Evolutionary conservation across 1,140 invertebrate species (phyloP), one percentile per base, ranked within the genome.

Genomic region (Hyphantria cunea): DNA sequence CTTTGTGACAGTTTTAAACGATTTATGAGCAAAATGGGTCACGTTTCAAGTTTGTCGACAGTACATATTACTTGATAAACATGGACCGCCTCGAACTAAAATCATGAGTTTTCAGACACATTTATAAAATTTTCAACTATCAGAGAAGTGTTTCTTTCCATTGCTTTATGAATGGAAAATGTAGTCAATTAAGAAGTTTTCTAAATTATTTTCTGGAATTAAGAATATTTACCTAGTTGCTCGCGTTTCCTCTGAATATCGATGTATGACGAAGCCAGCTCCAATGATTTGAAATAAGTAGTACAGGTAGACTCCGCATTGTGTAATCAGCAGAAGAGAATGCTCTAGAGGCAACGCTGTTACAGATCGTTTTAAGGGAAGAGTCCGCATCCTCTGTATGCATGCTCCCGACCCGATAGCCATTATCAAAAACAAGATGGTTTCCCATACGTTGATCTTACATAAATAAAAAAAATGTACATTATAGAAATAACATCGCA

Each of bases 301-400:
- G 79, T 95, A 96, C 8, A 95, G 88, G 73, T 95, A 95, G 4
- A 94, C 92, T 2, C 95, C 95, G 32, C 92, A 93, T 70, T 95
- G 93, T 4, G 94, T 94, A 14, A 95, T 92, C 13, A 95, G 89
- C 5, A 95, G 83, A 15, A 96, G 82, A 6, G 94, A 92, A 65
- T 94, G 94, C 80, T 95, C 95, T 53, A 95, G 80, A 44, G 94
- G 93, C 62, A 95, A 81, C 6, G 80, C 63, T 10, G 76, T 60
- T 5, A 76, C 70, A 0, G 72, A 68, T 45, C 77, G 77, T 0
- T 80, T 74, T 15, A 87, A 63, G 4, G 81, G 80, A 37, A 92
- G 70, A 0, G 81, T 72, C 6, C 89, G 73, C 80, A 92, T 88
- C 55, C 92, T 87, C 47, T 90, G 84, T 49, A 93, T 86, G 60